Evolutionary conservation across 64 coral and sea anemone genomes (phyloP).

Genomic region (Porites australiensis): DNA sequence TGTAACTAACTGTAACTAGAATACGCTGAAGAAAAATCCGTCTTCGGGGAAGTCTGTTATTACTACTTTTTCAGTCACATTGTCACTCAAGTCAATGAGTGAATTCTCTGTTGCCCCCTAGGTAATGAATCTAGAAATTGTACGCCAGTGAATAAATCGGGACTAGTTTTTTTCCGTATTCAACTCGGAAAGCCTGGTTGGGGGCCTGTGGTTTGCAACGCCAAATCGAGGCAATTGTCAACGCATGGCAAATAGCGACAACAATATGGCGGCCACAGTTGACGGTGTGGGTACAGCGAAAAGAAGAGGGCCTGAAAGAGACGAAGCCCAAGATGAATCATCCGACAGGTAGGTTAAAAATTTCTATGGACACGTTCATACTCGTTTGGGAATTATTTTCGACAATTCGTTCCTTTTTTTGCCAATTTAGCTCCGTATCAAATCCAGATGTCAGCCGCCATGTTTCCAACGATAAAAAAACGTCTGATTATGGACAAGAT

Average conservation of each 20-base stretch:
- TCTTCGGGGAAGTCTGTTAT: too few relatives aligned
- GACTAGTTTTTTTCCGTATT: too few relatives aligned
- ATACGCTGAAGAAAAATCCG: too few relatives aligned
- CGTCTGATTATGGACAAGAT: constrained; percentile 73
- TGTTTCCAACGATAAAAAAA: constrained; percentile 33
- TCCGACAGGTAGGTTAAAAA: constrained; percentile 16
- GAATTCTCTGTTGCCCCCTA: too few relatives aligned
- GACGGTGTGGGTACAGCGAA: background rate
- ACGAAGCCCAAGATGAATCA: constrained; percentile 4
- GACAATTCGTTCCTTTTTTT: background rate
- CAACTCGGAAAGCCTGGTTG: too few relatives aligned
- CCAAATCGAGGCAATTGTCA: constrained; percentile 5
- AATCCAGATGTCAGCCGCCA: constrained; percentile 4
- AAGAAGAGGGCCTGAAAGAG: background rate
- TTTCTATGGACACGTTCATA: background rate
- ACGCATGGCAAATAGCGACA: constrained; percentile 11
- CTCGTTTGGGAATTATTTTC: background rate
- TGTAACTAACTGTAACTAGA: too few relatives aligned
- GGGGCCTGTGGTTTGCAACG: background rate
- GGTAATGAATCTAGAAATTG: too few relatives aligned
- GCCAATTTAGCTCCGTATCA: constrained; percentile 11
- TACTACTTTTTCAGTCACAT: too few relatives aligned
- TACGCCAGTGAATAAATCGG: too few relatives aligned
- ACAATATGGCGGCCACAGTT: constrained; percentile 30
- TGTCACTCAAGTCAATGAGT: too few relatives aligned